Evolutionary conservation across 1,140 invertebrate species (phyloP), one percentile per base, ranked within the genome.

Genomic region (Helicoverpa zea): DNA sequence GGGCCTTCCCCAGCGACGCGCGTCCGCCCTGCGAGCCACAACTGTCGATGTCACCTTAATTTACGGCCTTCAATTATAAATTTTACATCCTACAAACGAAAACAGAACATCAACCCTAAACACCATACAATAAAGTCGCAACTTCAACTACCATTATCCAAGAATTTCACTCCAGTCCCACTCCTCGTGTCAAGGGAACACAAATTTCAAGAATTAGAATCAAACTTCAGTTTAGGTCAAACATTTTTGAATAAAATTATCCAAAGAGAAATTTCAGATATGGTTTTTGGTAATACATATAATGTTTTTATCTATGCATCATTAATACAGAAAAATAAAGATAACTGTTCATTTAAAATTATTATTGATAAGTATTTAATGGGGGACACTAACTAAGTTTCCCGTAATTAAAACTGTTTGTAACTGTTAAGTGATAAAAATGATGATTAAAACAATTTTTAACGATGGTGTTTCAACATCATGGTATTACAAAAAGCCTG

Each of bases 31-130:
- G 84, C 81, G 88, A 90, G 90, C 90, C 92, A 91, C 92, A 93
- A 94, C 93, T 94, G 93, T 91, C 92, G 92, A 90, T 94, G 93
- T 94, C 93, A 94, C 92, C 91, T 94, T 94, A 93, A 94, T 94
- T 94, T 94, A 94, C 92, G 91, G 87, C 89, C 89, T 89, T 89
- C 92, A 94, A 94, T 94, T 94, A 94, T 93, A 94, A 94, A 94
- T 91, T 94, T 92, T 88, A 90, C 91, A 92, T 92, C 89, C 88
- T 87, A 83, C 78, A 29, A 84, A 78, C 66, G 49, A 30, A 47
- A 74, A 72, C n/a, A 52, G 30, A 77, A 82, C 51, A 56, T 74
- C 52, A 29, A 79, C 83, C 73, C 52, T 84, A 64, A n/a, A 30
- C 14, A 23, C 10, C 49, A 58, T 11, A 30, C 10, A 43, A 58